Conservation (phyloP, 2,797 vertebrate species). For the Zenarchopterus dispar region DNA sequence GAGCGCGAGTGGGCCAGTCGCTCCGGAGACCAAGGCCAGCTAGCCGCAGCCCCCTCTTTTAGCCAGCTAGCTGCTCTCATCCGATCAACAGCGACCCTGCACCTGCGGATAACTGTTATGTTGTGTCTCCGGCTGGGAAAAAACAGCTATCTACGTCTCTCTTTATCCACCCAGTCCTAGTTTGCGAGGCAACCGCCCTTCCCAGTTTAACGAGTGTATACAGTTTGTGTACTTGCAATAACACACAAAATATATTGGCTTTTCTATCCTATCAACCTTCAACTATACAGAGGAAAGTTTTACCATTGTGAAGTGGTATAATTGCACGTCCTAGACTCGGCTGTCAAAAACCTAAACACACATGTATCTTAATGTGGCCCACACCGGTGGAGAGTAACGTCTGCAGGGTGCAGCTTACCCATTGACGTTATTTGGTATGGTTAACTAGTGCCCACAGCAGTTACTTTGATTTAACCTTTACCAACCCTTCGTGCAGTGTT, state of each 20-base stretch:
- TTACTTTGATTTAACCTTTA: background rate
- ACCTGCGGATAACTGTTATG: conserved; percentile 65
- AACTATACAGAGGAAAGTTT: conserved; percentile 41
- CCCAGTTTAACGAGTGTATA: conserved; percentile 18
- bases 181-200: conserved; percentile 39
- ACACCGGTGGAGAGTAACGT: conserved; percentile 1
- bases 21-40: conserved; percentile 66
- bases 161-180: background rate
- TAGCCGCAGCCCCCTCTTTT: conserved; percentile 72
- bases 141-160: background rate
- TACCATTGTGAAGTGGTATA: background rate
- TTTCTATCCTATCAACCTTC: conserved; percentile 28
- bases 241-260: conserved; percentile 65
- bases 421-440: conserved; percentile 18
- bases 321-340: background rate
- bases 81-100: conserved; percentile 60
- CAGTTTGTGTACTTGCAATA: conserved; percentile 31
- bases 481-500: background rate
- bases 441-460: conserved; percentile 4
- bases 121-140: conserved; percentile 4
- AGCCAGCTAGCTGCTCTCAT: conserved; percentile 60
- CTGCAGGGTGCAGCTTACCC: conserved; percentile 6
- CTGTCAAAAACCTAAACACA: too few relatives aligned
- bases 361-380: background rate
- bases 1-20: conserved; percentile 52